A percentile compares a stretch with the other conserved stretches of the same genome.
Evolutionary conservation across 2,888 invertebrate genomes (phyloP).

Genomic region (Drosophila meridiana): DNA sequence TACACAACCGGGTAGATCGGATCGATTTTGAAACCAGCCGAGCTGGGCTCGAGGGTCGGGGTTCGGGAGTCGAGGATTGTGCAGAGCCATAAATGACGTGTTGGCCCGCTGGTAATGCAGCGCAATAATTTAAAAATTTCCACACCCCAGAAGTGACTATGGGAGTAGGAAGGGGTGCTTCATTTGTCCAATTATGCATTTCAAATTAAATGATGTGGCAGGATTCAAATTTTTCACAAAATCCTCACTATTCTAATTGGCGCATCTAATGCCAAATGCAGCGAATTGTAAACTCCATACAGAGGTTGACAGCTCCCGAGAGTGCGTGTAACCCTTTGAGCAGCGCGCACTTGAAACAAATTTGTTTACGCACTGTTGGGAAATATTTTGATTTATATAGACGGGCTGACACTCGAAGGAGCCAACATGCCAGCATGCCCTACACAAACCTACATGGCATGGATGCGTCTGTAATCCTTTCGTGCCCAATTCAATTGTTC

Average conservation of each 20-base stretch:
- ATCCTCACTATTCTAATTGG: slow-evolving; percentile 73
- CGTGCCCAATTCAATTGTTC: slow-evolving; percentile 76
- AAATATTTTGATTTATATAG: slow-evolving; percentile 76
- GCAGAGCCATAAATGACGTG: slow-evolving; percentile 52
- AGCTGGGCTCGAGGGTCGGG: slow-evolving; percentile 2
- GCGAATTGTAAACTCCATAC: slow-evolving; percentile 55
- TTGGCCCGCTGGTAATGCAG: slow-evolving; percentile 60
- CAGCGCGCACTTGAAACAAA: slow-evolving; percentile 62
- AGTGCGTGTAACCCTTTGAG: slow-evolving; percentile 59
- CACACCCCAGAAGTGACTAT: slow-evolving; percentile 52
- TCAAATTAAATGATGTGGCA: slow-evolving; percentile 84
- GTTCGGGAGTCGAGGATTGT: background rate
- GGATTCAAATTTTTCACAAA: slow-evolving; percentile 82
- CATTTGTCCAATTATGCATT: slow-evolving; percentile 56
- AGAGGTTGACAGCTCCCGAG: slow-evolving; percentile 31
- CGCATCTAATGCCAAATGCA: slow-evolving; percentile 69
- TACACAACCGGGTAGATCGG: slow-evolving; percentile 53
- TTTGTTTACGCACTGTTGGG: slow-evolving; percentile 72
- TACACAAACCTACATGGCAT: background rate
- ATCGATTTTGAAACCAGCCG: slow-evolving; percentile 29
- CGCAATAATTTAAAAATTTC: slow-evolving; percentile 82
- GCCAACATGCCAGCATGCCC: background rate
- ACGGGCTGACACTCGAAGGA: slow-evolving; percentile 51
- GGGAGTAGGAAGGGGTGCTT: slow-evolving; percentile 23
- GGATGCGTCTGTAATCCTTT: slow-evolving; percentile 67